Evolutionary conservation across 2,113 vertebrate species (phyloP).

Genomic region (Pangasianodon hypophthalmus): DNA sequence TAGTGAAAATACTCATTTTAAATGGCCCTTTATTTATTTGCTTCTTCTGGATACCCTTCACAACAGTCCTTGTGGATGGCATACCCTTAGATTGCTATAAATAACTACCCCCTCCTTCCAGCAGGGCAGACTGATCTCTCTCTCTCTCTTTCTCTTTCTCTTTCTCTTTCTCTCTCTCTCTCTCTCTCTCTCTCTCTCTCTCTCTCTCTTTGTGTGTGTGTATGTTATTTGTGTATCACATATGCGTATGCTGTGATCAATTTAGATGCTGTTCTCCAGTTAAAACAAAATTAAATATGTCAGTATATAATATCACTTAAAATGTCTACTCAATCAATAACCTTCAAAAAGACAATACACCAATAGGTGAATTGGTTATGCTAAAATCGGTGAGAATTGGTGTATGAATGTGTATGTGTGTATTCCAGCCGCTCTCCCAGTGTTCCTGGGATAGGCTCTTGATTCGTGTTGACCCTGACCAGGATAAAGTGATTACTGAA

Average conservation of each 20-base stretch:
- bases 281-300: background rate
- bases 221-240: background rate
- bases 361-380: background rate
- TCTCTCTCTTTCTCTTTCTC: slow-evolving; percentile 29
- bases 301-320: background rate
- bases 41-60: slow-evolving; percentile 76
- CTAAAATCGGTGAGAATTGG: background rate
- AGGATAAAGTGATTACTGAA: background rate
- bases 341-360: background rate
- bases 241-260: background rate
- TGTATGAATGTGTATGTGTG: background rate
- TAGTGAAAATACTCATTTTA: slow-evolving; percentile 63
- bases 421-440: background rate
- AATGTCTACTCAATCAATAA: background rate
- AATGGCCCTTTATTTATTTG: slow-evolving; percentile 60
- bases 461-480: background rate
- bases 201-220: background rate
- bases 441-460: background rate
- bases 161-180: slow-evolving; percentile 54
- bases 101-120: slow-evolving; percentile 66
- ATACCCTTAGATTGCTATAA: slow-evolving; percentile 76
- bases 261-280: background rate
- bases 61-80: slow-evolving; percentile 73
- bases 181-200: background rate
- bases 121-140: slow-evolving; percentile 62